phyloP scores from a whole-genome alignment of 2,797 vertebrate genomes.

The Lophius americanus region DNA sequence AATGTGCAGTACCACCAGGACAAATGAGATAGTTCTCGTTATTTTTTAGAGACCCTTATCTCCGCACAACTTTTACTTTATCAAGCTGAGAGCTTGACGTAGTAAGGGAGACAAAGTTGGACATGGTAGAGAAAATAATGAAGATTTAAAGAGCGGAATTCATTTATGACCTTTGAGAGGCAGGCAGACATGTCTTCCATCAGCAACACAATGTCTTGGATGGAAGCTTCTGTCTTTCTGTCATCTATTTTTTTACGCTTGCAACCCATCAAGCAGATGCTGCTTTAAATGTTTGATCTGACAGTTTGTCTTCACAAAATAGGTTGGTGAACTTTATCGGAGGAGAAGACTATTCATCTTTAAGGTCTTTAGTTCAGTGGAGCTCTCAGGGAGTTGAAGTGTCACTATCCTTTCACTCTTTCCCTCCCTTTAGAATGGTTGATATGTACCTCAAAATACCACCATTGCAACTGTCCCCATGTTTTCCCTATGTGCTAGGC shows the following conservation, averaged over 20 bases:
- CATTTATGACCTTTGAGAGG: conserved; percentile 48
- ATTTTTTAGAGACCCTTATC: not conserved
- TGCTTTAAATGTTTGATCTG: conserved; percentile 16
- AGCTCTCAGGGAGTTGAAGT: not conserved
- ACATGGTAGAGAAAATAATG: conserved; percentile 29
- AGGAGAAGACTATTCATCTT: too few species aligned
- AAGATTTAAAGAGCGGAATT: conserved; percentile 39
- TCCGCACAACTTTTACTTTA: not conserved
- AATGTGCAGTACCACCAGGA: not conserved
- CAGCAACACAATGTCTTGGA: conserved; percentile 37
- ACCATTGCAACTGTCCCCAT: too few species aligned
- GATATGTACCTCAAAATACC: too few species aligned
- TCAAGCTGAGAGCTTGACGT: not conserved
- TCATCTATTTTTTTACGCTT: conserved; percentile 28
- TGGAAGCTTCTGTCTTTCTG: conserved; percentile 13
- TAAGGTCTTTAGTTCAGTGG: too few species aligned
- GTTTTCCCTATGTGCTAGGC: too few species aligned
- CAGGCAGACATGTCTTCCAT: conserved; percentile 54
- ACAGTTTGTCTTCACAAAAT: conserved; percentile 31
- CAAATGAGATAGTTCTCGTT: not conserved
- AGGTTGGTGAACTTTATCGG: not conserved
- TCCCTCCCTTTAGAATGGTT: not conserved
- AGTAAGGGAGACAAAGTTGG: conserved; percentile 14
- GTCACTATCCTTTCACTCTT: not conserved
- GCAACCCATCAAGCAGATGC: not conserved